phyloP scores from a whole-genome alignment of 2,888 invertebrate species.

The Morinoia aosen region DNA sequence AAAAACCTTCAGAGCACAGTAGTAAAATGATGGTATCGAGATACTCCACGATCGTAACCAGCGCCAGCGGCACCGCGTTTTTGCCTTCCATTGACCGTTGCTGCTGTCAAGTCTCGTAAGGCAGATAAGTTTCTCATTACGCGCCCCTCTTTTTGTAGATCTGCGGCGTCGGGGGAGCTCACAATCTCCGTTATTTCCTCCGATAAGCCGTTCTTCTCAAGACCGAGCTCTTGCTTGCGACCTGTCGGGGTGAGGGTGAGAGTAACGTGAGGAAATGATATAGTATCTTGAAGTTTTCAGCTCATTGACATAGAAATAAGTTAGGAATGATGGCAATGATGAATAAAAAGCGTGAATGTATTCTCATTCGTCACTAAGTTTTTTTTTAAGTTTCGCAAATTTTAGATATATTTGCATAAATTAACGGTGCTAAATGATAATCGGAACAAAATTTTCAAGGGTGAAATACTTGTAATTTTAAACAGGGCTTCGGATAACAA shows the following conservation, averaged over 20 bases:
- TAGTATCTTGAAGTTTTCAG: not conserved
- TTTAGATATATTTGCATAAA: too few species aligned
- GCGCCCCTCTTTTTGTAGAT: not conserved
- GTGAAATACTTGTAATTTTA: too few species aligned
- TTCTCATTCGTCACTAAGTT: too few species aligned
- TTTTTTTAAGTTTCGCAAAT: too few species aligned
- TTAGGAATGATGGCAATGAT: not conserved
- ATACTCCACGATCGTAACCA: not conserved
- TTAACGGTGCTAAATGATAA: too few species aligned
- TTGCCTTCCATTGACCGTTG: constrained; percentile 1
- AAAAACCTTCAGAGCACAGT: not conserved
- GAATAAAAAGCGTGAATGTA: too few species aligned
- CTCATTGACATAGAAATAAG: not conserved
- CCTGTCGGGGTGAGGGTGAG: not conserved
- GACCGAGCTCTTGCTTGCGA: not conserved
- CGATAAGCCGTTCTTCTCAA: not conserved
- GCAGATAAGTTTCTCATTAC: not conserved
- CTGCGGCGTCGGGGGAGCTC: not conserved
- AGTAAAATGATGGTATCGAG: not conserved
- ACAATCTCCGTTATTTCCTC: not conserved
- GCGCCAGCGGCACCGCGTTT: not conserved
- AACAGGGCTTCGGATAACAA: too few species aligned
- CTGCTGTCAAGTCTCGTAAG: constrained; percentile 5
- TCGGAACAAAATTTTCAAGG: too few species aligned
- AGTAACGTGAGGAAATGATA: not conserved